Evolutionary conservation across 2,888 invertebrate genomes (phyloP), one percentile per base, ranked within the genome.

Genomic region (Drosophila nigricruria): DNA sequence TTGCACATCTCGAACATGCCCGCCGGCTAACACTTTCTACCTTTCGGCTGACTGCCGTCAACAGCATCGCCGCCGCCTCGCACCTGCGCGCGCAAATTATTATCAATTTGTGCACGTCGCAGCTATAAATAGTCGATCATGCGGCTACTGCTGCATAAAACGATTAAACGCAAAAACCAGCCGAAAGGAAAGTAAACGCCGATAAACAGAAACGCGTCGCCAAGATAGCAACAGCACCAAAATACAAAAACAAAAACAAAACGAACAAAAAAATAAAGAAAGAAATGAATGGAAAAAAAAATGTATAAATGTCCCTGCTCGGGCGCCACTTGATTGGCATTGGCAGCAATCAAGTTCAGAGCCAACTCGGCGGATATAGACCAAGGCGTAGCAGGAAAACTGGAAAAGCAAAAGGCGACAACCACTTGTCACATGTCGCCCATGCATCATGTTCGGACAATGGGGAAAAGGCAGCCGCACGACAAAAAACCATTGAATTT

Each of bases 21-120:
- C 54, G 57, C 68, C 49, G 66, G 56, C 70, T 71, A 53, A 77
- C 75, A 84, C 84, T 84, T 86, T 84, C 87, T 84, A 84, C 59
- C 73, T 60, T 69, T 45, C 61, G 64, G 71, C 50, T 14, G 27
- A 25, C 47, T 54, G 20, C 27, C 32, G 18, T 40, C 0, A 30
- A 20, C 16, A 20, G 5, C 9, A 18, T 20, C 64, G 42, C 20
- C 5, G 20, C 32, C 67, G 60, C 52, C 70, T 74, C 81, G 69
- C 81, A 83, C 79, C 78, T 73, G 54, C 47, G 66, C 50, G 57
- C 68, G 58, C 70, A 64, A 81, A 81, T 77, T 79, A 83, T 86
- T 86, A 86, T 83, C 83, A 84, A 83, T 84, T 81, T 86, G 79
- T 73, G 77, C 87, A 84, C 83, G 83, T 84, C 84, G 53, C 43